These are phyloP conservation scores for Antedon mediterranea DNA, from an alignment of 53 echinoderm and acorn worm genomes.

Conservation along the genomic window DNA sequence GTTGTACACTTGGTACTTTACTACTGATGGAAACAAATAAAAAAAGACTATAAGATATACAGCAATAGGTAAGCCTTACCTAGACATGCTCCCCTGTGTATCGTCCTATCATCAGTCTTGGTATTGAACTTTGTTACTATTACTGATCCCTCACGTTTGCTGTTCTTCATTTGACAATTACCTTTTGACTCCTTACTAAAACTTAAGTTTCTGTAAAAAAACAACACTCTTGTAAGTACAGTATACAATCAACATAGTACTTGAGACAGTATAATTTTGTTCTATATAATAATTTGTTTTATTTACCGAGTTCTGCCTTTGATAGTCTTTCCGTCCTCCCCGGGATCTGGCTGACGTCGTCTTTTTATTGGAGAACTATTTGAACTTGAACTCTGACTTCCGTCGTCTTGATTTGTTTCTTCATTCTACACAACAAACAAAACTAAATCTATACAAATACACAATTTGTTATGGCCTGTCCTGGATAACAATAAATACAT, in stretches of 20 bases:
- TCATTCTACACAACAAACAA: neutral
- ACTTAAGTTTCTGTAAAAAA: neutral
- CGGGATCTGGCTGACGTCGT: conserved; percentile 51
- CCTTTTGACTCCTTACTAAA: conserved; percentile 1
- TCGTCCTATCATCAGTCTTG: conserved; percentile 43
- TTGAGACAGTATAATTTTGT: no score
- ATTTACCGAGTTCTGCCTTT: conserved; percentile 25
- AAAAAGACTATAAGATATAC: no score
- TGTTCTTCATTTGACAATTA: conserved; percentile 8
- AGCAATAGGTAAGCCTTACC: conserved; percentile 28
- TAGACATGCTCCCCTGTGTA: conserved; percentile 54
- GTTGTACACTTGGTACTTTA: no score
- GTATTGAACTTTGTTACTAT: conserved; percentile 45
- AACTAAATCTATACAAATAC: no score
- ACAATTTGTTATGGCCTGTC: no score
- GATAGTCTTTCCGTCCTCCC: conserved; percentile 27
- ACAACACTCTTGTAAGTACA: neutral
- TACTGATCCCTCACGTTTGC: conserved; percentile 5
- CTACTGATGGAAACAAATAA: no score
- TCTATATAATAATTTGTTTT: neutral
- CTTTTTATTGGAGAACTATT: neutral
- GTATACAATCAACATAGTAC: no score
- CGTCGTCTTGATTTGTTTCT: neutral
- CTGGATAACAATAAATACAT: neutral
- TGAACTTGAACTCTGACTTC: neutral